A percentile compares a stretch with the other conserved stretches of the same genome.
Evolutionary conservation across 2,888 invertebrate genomes (phyloP).

Genomic region (Tipula helvola): DNA sequence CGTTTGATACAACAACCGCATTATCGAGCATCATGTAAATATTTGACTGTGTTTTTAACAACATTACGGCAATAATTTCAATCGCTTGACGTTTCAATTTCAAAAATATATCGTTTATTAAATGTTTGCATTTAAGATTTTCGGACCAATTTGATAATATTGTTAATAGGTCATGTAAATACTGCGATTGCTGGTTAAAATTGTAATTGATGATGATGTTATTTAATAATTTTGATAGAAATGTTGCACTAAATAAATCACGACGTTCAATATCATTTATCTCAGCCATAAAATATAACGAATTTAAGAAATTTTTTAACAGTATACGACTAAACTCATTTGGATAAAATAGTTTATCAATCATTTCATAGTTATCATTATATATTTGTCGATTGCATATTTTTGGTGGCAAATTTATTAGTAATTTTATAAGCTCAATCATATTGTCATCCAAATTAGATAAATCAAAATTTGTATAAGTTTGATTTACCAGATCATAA

Average conservation of each 20-base stretch:
- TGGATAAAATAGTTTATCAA: constrained; percentile 43
- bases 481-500: not conserved
- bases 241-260: constrained; percentile 28
- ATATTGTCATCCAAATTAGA: constrained; percentile 25
- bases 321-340: constrained; percentile 45
- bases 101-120: constrained; percentile 40
- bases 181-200: constrained; percentile 34
- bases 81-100: constrained; percentile 46
- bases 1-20: constrained; percentile 37
- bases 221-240: constrained; percentile 44
- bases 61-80: constrained; percentile 41
- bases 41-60: constrained; percentile 41
- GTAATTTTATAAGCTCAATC: constrained; percentile 44
- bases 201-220: constrained; percentile 48
- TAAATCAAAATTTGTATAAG: constrained; percentile 15
- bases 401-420: constrained; percentile 55
- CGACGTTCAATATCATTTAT: constrained; percentile 21
- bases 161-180: constrained; percentile 40
- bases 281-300: constrained; percentile 45
- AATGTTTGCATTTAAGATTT: constrained; percentile 28
- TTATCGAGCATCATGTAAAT: constrained; percentile 34
- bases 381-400: constrained; percentile 49
- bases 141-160: constrained; percentile 39
- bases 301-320: constrained; percentile 45
- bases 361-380: constrained; percentile 34